These are phyloP conservation scores for Ctenopoma kingsleyae DNA, from an alignment of 2,797 vertebrate genomes.

Conservation along the genomic window DNA sequence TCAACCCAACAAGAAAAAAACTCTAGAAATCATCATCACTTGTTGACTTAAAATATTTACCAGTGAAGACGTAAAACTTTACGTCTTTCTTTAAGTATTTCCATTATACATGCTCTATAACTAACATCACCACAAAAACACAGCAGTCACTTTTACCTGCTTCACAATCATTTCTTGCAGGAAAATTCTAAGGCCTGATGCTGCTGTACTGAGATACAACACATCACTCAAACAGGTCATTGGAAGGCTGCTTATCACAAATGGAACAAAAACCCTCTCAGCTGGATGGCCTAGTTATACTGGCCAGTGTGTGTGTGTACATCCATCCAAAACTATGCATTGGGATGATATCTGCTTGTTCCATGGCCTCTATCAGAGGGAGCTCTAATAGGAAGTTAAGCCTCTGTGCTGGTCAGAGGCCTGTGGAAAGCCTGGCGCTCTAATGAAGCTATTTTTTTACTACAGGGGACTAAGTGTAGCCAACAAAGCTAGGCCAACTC, in stretches of 20 bases:
- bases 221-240: constrained; percentile 57
- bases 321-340: constrained; percentile 39
- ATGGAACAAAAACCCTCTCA: constrained; percentile 67
- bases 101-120: background rate
- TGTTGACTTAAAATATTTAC: too few relatives aligned
- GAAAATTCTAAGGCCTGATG: constrained; percentile 10
- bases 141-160: background rate
- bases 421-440: constrained; percentile 33
- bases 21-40: too few relatives aligned
- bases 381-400: constrained; percentile 27
- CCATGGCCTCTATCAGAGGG: constrained; percentile 29
- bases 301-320: constrained; percentile 7
- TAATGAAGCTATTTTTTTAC: constrained; percentile 55
- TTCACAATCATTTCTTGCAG: background rate
- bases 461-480: constrained; percentile 35
- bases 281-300: constrained; percentile 56
- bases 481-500: constrained; percentile 41
- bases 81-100: background rate
- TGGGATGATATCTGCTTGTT: constrained; percentile 40
- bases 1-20: too few relatives aligned
- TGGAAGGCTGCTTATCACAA: constrained; percentile 74
- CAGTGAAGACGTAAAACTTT: too few relatives aligned
- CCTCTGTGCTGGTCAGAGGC: constrained; percentile 38
- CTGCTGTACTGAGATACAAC: constrained; percentile 53
- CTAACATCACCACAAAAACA: background rate